Percentiles rank a stretch among this genome's conserved stretches.
Conservation (phyloP, 2,888 invertebrate species). For the Lepidochrysops patricia region DNA sequence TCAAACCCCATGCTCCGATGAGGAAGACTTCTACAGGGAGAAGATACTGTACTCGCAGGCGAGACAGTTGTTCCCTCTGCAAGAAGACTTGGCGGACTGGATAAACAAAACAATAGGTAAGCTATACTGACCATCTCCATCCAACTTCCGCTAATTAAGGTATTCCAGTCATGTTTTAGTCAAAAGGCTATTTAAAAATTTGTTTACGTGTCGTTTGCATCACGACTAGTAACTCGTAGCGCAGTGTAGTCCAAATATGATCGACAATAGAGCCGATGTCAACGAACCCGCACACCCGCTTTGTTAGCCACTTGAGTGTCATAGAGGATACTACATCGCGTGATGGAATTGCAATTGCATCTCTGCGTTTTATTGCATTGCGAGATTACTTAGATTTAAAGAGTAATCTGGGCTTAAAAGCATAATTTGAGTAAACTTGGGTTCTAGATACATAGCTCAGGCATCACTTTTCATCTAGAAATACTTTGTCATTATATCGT, state of each 20-base stretch:
- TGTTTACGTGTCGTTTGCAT: not conserved
- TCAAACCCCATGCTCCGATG: conserved; percentile 68
- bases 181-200: not conserved
- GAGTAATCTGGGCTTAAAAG: too few species aligned
- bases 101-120: conserved; percentile 88
- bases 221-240: not conserved
- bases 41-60: conserved; percentile 84
- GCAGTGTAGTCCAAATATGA: conserved; percentile 5
- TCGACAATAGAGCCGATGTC: conserved; percentile 5
- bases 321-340: not conserved
- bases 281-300: conserved; percentile 5
- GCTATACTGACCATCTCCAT: too few species aligned
- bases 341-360: not conserved
- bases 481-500: too few species aligned
- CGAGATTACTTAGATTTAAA: too few species aligned
- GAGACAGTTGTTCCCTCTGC: conserved; percentile 85
- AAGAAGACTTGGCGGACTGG: conserved; percentile 92
- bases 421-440: too few species aligned
- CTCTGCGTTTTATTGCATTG: not conserved
- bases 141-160: too few species aligned
- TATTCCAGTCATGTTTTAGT: not conserved
- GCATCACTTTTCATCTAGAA: too few species aligned
- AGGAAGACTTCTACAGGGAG: conserved; percentile 81
- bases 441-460: too few species aligned
- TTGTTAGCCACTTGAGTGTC: conserved; percentile 3